These are phyloP conservation scores for Lithobates sylvaticus DNA, from an alignment of 2,797 vertebrate genomes.

Conservation along the genomic window DNA sequence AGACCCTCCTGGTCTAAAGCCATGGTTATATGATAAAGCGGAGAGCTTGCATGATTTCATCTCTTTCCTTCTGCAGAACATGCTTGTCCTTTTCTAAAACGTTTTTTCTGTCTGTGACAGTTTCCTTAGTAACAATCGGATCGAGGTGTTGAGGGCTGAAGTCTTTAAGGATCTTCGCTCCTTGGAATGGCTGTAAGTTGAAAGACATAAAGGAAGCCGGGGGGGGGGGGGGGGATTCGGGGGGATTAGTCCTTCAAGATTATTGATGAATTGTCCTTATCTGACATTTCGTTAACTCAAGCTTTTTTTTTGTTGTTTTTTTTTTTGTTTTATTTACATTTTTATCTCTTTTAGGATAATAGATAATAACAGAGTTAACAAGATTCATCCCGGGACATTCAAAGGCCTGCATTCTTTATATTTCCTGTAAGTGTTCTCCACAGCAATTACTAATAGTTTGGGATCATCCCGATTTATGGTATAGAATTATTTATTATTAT, in stretches of 20 bases:
- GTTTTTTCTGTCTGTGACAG: constrained; percentile 53
- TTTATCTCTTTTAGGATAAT: constrained; percentile 65
- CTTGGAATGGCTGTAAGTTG: constrained; percentile 74
- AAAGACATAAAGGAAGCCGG: too few species aligned
- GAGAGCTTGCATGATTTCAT: too few species aligned
- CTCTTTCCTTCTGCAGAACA: background rate
- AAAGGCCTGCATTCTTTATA: constrained; percentile 70
- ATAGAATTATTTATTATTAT: too few species aligned
- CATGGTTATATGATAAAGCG: too few species aligned
- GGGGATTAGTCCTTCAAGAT: too few species aligned
- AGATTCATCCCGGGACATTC: constrained; percentile 65
- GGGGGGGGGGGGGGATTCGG: too few species aligned
- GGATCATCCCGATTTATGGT: too few species aligned
- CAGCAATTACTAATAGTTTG: background rate
- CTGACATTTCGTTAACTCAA: background rate
- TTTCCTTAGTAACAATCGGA: constrained; percentile 73
- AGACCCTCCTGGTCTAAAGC: too few species aligned
- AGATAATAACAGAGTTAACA: constrained; percentile 70
- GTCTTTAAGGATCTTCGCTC: constrained; percentile 70
- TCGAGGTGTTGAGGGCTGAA: constrained; percentile 66
- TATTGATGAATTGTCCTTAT: background rate
- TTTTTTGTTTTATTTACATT: background rate
- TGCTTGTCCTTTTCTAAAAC: background rate
- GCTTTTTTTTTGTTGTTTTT: background rate
- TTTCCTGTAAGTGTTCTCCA: constrained; percentile 71